Evolutionary conservation across 2,888 invertebrate species (phyloP).

Genomic region (Lingula anatina): DNA sequence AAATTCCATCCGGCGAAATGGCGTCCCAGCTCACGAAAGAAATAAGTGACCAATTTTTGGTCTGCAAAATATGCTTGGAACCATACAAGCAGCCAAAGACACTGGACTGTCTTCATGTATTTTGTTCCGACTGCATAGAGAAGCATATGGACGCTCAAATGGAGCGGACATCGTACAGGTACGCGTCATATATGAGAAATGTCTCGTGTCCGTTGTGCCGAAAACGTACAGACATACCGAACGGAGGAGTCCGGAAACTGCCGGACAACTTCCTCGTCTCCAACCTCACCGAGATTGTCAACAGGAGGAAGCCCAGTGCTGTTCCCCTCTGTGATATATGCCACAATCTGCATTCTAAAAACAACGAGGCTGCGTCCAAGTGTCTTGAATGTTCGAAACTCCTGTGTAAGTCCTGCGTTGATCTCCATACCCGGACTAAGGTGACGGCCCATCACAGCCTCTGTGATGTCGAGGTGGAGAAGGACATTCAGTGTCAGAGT

Average conservation of each 20-base stretch:
- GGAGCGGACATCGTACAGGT: conserved; percentile 28
- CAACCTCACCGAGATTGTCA: conserved; percentile 42
- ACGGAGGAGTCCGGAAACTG: conserved; percentile 42
- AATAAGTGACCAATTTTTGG: conserved; percentile 48
- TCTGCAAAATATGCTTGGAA: conserved; percentile 48
- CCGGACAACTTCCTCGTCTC: conserved; percentile 49
- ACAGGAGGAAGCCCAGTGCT: conserved; percentile 21
- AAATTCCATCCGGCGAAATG: too few species aligned
- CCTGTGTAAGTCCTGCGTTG: conserved; percentile 44
- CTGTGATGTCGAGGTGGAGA: conserved; percentile 48
- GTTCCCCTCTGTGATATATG: conserved; percentile 42
- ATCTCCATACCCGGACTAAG: conserved; percentile 42
- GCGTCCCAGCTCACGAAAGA: conserved; percentile 44
- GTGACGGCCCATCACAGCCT: conserved; percentile 47
- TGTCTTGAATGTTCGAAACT: conserved; percentile 49
- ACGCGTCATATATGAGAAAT: conserved; percentile 35
- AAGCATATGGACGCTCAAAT: conserved; percentile 42
- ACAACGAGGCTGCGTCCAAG: conserved; percentile 39
- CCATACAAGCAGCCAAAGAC: conserved; percentile 48
- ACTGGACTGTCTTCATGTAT: conserved; percentile 46
- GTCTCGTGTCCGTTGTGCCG: conserved; percentile 48
- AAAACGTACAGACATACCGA: conserved; percentile 45
- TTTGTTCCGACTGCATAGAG: conserved; percentile 46
- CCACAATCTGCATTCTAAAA: conserved; percentile 20
- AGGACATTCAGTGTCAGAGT: conserved; percentile 46